Conservation (phyloP, 2,888 invertebrate species). For the Liodrosophila aerea region DNA sequence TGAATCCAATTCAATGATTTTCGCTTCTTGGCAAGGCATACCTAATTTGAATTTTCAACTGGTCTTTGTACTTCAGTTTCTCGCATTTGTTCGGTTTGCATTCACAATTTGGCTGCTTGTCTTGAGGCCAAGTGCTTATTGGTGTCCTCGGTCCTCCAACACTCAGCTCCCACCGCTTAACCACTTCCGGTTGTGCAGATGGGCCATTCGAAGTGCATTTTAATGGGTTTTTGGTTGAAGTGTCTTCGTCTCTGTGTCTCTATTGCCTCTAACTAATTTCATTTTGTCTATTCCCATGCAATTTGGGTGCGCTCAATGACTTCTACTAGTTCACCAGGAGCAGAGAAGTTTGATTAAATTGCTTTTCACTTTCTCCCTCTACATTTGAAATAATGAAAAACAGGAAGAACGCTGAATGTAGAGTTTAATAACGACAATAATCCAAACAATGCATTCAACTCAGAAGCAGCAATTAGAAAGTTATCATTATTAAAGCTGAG, state of each 20-base stretch:
- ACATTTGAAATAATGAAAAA: constrained; percentile 14
- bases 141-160: neutral
- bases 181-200: constrained; percentile 8
- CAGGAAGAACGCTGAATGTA: neutral
- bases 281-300: constrained; percentile 31
- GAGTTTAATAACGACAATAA: constrained; percentile 8
- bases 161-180: neutral
- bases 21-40: constrained; percentile 39
- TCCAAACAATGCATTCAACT: too few relatives aligned
- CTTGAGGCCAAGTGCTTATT: constrained; percentile 4
- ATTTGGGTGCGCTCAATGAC: constrained; percentile 34
- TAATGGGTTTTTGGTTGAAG: constrained; percentile 58
- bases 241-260: constrained; percentile 1
- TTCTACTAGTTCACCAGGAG: constrained; percentile 35
- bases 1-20: constrained; percentile 72
- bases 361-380: constrained; percentile 27
- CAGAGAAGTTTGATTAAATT: constrained; percentile 38
- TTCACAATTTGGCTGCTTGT: constrained; percentile 4
- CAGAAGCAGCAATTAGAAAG: too few relatives aligned
- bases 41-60: neutral
- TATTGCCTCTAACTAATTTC: constrained; percentile 12
- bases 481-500: too few relatives aligned
- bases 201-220: constrained; percentile 57
- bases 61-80: neutral
- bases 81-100: constrained; percentile 1